phyloP scores from a whole-genome alignment of 2,888 invertebrate species.

The Brachyptera risi region DNA sequence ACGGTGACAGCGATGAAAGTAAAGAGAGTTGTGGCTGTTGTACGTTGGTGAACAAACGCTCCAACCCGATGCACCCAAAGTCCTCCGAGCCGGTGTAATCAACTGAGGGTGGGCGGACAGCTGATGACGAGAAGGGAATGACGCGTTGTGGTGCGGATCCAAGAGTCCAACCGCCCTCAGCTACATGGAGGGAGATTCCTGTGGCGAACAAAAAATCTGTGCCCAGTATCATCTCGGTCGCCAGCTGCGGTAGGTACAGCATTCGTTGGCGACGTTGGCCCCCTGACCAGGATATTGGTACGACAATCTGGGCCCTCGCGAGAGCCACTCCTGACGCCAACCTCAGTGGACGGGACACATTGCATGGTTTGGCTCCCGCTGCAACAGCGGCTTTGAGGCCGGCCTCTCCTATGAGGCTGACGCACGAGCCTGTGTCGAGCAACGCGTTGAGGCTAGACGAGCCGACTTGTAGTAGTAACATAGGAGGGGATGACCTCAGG shows the following conservation, averaged over 20 bases:
- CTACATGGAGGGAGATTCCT: neutral
- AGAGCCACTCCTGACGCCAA: neutral
- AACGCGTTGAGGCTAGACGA: too few species aligned
- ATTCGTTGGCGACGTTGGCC: neutral
- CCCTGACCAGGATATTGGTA: neutral
- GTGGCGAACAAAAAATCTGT: neutral
- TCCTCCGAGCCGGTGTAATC: too few species aligned
- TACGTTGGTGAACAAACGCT: too few species aligned
- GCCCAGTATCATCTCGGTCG: neutral
- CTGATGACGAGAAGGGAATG: neutral
- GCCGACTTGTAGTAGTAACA: too few species aligned
- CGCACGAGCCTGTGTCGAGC: slow-evolving; percentile 24
- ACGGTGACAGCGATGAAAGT: too few species aligned
- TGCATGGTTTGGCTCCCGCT: neutral
- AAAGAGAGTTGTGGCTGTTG: too few species aligned
- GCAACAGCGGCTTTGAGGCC: neutral
- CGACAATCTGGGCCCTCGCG: neutral
- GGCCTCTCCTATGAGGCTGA: slow-evolving; percentile 21
- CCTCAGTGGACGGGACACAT: neutral
- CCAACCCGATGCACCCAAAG: too few species aligned
- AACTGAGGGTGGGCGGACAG: too few species aligned
- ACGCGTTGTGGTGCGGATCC: slow-evolving; percentile 1
- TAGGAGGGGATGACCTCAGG: too few species aligned
- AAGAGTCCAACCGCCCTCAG: slow-evolving; percentile 1
- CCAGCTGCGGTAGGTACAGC: neutral